Base-by-base conservation (phyloP, 30 jellyfish, hydroid and myxozoan genomes). In the Chironex yamaguchii region DNA sequence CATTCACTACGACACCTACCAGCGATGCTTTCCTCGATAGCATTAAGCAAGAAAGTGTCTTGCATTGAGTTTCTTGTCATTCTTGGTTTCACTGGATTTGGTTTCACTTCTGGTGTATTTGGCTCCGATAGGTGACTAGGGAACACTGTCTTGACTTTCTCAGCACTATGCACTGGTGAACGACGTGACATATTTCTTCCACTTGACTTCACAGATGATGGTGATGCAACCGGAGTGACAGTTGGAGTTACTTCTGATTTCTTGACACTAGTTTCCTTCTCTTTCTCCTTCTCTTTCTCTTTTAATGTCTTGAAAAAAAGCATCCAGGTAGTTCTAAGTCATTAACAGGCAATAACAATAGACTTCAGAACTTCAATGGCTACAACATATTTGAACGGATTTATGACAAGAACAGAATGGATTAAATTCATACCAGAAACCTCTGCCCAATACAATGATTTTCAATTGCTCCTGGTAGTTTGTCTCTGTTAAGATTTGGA, bases 61-160 rank as follows among this genome's bases (percentile, higher is more conserved):
- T 95, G 99, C 99, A 95, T 95, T 1, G 99, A 95, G 63, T 95
- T 95, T 28, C 99, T 62, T 24, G 99, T 95, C 80, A 90, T 89
- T 50, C 99, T 76, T 48, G 99, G 95, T 64, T 95, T 95, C 24
- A 89, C 91, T 4, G 99, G 99, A 52, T 95, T 90, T 22, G 97
- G 94, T 71, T 95, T 95, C 70, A 84, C 73, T 25, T 95, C 99
- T n/a, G 96, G 77, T 4, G 80, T 12, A 29, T 29, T 29, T 14
- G 66, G 4, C 22, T 42, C 58, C 9, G 58, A 6, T 9, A 42
- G 58, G 17, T 42, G 58, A 17, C 58, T 42, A 62, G 65, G 50
- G 63, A 74, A 86, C 0, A 90, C 72, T 24, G 86, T 4, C 34
- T 86, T 88, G 36, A 63, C 29, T 51, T 86, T 86, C 62, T 67